phyloP scores from a whole-genome alignment of 1,140 invertebrate species.

The Procambarus clarkii region DNA sequence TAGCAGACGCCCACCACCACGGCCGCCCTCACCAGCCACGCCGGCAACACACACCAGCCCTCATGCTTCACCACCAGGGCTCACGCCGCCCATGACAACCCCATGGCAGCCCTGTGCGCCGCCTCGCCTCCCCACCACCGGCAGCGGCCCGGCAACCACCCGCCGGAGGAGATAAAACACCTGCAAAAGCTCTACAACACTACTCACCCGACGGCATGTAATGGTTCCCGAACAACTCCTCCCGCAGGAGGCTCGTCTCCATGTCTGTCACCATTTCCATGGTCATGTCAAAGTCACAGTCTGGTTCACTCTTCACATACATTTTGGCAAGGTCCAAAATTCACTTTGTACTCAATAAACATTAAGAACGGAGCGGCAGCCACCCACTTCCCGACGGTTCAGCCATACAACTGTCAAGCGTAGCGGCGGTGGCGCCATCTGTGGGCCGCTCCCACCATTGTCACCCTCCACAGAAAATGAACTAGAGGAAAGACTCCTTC shows the following conservation, averaged over 20 bases:
- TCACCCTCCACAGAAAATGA: neutral
- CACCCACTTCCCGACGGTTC: constrained; percentile 29
- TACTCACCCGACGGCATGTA: constrained; percentile 45
- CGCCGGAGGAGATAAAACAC: neutral
- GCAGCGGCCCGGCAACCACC: neutral
- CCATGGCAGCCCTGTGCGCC: neutral
- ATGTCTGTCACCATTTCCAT: constrained; percentile 60
- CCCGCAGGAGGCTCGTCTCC: constrained; percentile 37
- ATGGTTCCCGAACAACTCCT: constrained; percentile 48
- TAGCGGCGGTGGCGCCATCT: constrained; percentile 31
- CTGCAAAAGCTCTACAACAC: neutral
- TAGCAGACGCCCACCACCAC: neutral
- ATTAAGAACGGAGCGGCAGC: neutral
- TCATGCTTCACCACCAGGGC: too few relatives aligned
- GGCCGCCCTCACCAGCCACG: neutral
- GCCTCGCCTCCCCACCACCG: neutral
- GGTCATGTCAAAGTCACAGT: constrained; percentile 57
- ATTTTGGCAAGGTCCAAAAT: neutral
- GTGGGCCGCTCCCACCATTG: neutral
- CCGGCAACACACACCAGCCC: neutral
- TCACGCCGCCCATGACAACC: neutral
- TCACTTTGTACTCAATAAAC: constrained; percentile 3
- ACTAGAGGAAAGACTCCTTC: neutral
- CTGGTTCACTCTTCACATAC: constrained; percentile 56
- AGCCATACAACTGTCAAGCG: constrained; percentile 26